phyloP scores from a whole-genome alignment of 2,888 invertebrate genomes.

The Ischnura elegans region DNA sequence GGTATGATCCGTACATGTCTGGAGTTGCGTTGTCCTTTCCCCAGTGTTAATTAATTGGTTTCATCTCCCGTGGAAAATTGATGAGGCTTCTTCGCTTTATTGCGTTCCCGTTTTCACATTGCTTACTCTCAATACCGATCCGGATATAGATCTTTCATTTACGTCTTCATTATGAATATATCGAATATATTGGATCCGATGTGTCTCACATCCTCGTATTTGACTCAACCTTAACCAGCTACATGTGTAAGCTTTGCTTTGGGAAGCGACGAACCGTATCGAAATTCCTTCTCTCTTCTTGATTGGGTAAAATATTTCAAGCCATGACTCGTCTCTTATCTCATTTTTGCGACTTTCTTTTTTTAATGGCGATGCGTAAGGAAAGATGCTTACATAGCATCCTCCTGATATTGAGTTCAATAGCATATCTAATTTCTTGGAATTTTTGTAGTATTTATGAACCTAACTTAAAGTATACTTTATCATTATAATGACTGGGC shows the following conservation, averaged over 20 bases:
- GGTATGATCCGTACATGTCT: conserved; percentile 18
- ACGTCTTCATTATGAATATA: background rate
- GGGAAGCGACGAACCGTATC: background rate
- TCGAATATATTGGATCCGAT: conserved; percentile 9
- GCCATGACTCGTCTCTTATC: background rate
- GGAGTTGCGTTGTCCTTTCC: background rate
- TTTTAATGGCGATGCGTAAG: background rate
- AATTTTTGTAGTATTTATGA: no score
- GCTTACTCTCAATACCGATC: background rate
- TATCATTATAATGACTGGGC: no score
- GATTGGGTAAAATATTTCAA: background rate
- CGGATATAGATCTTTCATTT: background rate
- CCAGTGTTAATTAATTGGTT: conserved; percentile 57
- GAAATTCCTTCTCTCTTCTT: background rate
- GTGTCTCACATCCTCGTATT: no score
- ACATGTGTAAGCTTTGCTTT: background rate
- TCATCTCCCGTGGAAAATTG: background rate
- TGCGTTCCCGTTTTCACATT: background rate
- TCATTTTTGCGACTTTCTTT: background rate
- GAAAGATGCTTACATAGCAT: background rate
- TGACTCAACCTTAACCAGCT: background rate
- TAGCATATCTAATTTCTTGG: background rate
- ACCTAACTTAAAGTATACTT: no score
- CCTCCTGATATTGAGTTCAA: background rate
- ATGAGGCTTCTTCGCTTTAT: background rate